Percentiles rank a stretch among this genome's conserved stretches.
Evolutionary conservation across 2,888 invertebrate species (phyloP).

Genomic region (Limnephilus lunatus): DNA sequence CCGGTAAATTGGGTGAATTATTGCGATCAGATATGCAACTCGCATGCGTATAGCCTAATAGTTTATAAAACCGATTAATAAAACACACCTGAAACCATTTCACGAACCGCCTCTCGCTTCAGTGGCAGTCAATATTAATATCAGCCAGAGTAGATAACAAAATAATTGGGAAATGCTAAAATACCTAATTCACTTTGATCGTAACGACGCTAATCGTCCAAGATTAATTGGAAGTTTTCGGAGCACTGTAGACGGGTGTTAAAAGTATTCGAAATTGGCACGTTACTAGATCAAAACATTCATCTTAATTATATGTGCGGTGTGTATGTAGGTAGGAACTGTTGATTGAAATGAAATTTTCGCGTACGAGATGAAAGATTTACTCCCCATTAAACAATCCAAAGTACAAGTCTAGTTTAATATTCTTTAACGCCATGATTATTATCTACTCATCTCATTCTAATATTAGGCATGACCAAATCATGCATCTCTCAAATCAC

Average conservation of each 20-base stretch:
- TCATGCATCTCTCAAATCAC: not conserved
- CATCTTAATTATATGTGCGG: constrained; percentile 21
- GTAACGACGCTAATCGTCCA: constrained; percentile 16
- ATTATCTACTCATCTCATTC: constrained; percentile 36
- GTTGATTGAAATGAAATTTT: constrained; percentile 40
- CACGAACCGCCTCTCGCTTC: not conserved
- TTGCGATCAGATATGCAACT: not conserved
- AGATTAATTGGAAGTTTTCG: constrained; percentile 44
- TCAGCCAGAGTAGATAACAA: constrained; percentile 38
- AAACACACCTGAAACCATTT: constrained; percentile 2
- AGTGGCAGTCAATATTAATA: constrained; percentile 40
- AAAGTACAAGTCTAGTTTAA: not conserved
- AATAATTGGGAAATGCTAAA: constrained; percentile 41
- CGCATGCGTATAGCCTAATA: constrained; percentile 28
- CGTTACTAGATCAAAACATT: not conserved
- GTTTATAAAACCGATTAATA: constrained; percentile 50
- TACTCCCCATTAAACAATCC: constrained; percentile 22
- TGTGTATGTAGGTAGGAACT: constrained; percentile 36
- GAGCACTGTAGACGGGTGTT: not conserved
- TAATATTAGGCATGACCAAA: not conserved
- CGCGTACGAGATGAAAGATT: constrained; percentile 34
- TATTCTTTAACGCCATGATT: not conserved
- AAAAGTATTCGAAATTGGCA: constrained; percentile 39
- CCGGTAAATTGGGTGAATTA: constrained; percentile 37
- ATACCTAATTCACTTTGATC: constrained; percentile 22